phyloP scores from a whole-genome alignment of 2,888 invertebrate genomes.

The Hypsopygia costalis region DNA sequence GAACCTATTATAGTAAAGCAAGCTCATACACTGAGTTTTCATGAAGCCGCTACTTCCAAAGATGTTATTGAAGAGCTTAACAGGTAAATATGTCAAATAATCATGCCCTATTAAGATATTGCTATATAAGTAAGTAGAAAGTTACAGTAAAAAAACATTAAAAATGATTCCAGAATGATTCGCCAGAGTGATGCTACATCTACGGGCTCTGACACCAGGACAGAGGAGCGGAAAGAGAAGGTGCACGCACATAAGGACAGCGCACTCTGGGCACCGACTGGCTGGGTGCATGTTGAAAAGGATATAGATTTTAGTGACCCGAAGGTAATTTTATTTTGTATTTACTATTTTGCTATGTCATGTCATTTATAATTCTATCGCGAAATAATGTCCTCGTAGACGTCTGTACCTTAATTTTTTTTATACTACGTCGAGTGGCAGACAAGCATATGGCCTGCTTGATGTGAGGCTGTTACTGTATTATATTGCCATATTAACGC shows the following conservation, averaged over 20 bases:
- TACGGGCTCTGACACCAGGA: slow-evolving; percentile 30
- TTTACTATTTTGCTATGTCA: no score
- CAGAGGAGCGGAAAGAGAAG: slow-evolving; percentile 31
- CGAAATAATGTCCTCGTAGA: no score
- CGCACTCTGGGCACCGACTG: slow-evolving; percentile 85
- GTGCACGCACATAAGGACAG: slow-evolving; percentile 71
- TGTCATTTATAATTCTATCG: no score
- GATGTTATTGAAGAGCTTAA: slow-evolving; percentile 89
- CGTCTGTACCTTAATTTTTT: no score
- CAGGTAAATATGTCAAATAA: slow-evolving; percentile 46
- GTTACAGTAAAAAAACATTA: neutral
- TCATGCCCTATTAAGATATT: neutral
- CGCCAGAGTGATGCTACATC: slow-evolving; percentile 60
- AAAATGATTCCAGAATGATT: slow-evolving; percentile 55
- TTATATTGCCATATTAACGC: no score
- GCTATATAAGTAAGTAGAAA: neutral
- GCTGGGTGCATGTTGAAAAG: slow-evolving; percentile 89
- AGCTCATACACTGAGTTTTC: slow-evolving; percentile 84
- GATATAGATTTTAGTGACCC: slow-evolving; percentile 90
- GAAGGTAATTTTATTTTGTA: slow-evolving; percentile 82
- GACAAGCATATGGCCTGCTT: no score
- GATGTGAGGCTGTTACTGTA: no score
- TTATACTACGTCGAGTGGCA: no score
- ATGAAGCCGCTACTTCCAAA: slow-evolving; percentile 87
- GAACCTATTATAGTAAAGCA: slow-evolving; percentile 71